A percentile compares a stretch with the other conserved stretches of the same genome.
phyloP scores from a whole-genome alignment of 2,888 invertebrate genomes.

The Polylopha cassiicola region DNA sequence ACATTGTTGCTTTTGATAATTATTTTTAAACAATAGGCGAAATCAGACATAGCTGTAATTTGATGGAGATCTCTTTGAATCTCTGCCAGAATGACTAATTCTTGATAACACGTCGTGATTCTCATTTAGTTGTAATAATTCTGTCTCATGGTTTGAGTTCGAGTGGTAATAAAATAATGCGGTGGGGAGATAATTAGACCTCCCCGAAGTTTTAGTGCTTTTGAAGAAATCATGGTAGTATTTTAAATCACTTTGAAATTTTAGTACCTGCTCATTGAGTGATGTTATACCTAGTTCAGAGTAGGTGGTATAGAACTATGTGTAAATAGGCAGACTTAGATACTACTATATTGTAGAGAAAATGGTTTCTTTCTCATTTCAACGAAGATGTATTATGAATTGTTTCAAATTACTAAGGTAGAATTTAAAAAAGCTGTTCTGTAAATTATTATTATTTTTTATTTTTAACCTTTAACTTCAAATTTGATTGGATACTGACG shows the following conservation, averaged over 20 bases:
- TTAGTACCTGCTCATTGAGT: no score
- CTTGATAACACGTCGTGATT: constrained; percentile 51
- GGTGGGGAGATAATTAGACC: constrained; percentile 16
- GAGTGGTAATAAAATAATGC: constrained; percentile 42
- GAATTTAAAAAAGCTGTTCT: no score
- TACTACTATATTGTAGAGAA: no score
- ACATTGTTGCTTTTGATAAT: constrained; percentile 51
- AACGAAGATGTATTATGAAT: no score
- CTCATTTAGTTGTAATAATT: constrained; percentile 56
- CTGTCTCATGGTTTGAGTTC: constrained; percentile 48
- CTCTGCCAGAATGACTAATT: constrained; percentile 72
- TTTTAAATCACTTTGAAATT: constrained; percentile 8
- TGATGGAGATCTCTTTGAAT: constrained; percentile 62
- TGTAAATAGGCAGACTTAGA: no score
- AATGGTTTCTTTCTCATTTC: no score
- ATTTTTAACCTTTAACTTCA: no score
- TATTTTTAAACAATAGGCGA: constrained; percentile 59
- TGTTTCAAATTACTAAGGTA: no score
- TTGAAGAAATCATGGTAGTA: constrained; percentile 7
- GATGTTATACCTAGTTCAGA: not conserved
- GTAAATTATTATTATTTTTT: no score
- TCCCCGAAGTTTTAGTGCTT: constrained; percentile 14
- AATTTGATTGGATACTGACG: no score
- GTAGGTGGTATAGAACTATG: no score
- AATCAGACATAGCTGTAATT: constrained; percentile 52